Conservation (phyloP, 1,140 invertebrate species). For the Cryptotermes secundus region DNA sequence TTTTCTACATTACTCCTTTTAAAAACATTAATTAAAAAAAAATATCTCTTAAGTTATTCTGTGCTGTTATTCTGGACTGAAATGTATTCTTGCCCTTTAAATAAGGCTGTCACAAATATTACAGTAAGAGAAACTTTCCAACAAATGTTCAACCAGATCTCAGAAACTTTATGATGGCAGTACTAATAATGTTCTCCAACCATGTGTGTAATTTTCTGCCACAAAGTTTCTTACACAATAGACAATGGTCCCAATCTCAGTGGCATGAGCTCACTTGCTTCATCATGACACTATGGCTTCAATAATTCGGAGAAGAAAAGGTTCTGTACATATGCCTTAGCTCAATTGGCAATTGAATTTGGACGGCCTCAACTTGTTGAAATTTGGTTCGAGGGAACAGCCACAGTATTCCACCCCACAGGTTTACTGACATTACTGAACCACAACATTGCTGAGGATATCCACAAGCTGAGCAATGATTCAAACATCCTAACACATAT, state of each 20-base stretch:
- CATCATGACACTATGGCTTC: background rate
- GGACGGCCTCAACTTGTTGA: conserved; percentile 7
- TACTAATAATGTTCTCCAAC: background rate
- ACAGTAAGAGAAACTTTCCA: background rate
- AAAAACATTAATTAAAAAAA: conserved; percentile 21
- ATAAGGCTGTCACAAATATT: background rate
- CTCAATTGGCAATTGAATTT: background rate
- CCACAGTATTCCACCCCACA: background rate
- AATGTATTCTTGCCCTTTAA: background rate
- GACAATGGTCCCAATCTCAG: background rate
- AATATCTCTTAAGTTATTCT: conserved; percentile 2
- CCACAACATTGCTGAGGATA: conserved; percentile 18
- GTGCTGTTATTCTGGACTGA: conserved; percentile 5
- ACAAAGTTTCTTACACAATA: background rate
- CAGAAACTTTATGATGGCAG: background rate
- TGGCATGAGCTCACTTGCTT: background rate
- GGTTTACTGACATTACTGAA: background rate
- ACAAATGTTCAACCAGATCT: background rate
- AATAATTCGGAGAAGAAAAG: conserved; percentile 13
- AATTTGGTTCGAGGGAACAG: background rate
- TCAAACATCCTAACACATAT: background rate
- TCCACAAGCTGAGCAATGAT: conserved; percentile 8
- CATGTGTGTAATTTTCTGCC: background rate
- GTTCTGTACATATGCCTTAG: background rate
- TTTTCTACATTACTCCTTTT: conserved; percentile 18